phyloP scores from a whole-genome alignment of 1,140 invertebrate genomes.

The Drosophila pseudoobscura region DNA sequence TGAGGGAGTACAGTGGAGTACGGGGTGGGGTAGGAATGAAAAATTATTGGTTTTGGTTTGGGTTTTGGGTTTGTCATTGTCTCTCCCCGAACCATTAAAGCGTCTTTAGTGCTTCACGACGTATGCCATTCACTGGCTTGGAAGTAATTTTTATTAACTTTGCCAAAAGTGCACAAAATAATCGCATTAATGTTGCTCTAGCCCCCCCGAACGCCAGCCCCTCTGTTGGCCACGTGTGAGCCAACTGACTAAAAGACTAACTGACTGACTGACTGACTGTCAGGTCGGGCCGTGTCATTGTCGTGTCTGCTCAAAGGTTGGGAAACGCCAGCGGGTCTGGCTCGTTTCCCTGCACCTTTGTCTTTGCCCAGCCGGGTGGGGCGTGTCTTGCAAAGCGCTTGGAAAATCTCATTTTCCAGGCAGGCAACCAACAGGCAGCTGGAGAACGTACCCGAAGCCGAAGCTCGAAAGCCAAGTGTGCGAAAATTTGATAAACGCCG shows the following conservation, averaged over 20 bases:
- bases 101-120: slow-evolving; percentile 67
- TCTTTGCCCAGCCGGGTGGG: slow-evolving; percentile 42
- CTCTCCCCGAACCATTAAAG: slow-evolving; percentile 63
- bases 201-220: slow-evolving; percentile 1
- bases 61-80: slow-evolving; percentile 58
- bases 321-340: slow-evolving; percentile 55
- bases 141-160: slow-evolving; percentile 82
- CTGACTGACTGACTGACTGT: slow-evolving; percentile 31
- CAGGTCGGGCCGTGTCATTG: slow-evolving; percentile 70
- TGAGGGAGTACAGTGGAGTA: not conserved
- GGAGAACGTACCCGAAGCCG: too few species aligned
- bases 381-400: slow-evolving; percentile 62
- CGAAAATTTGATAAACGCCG: slow-evolving; percentile 80
- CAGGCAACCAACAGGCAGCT: slow-evolving; percentile 18
- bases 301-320: slow-evolving; percentile 71
- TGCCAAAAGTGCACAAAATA: slow-evolving; percentile 79
- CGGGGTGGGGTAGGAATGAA: slow-evolving; percentile 24
- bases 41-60: slow-evolving; percentile 58
- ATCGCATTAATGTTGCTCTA: slow-evolving; percentile 71
- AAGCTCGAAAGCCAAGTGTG: slow-evolving; percentile 66
- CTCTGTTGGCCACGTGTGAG: slow-evolving; percentile 64
- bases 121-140: slow-evolving; percentile 79
- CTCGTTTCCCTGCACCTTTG: slow-evolving; percentile 64
- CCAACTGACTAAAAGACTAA: slow-evolving; percentile 57
- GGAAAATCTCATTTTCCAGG: slow-evolving; percentile 74